phyloP scores from a whole-genome alignment of 2,113 vertebrate genomes.

The Eupsittula cactorum region DNA sequence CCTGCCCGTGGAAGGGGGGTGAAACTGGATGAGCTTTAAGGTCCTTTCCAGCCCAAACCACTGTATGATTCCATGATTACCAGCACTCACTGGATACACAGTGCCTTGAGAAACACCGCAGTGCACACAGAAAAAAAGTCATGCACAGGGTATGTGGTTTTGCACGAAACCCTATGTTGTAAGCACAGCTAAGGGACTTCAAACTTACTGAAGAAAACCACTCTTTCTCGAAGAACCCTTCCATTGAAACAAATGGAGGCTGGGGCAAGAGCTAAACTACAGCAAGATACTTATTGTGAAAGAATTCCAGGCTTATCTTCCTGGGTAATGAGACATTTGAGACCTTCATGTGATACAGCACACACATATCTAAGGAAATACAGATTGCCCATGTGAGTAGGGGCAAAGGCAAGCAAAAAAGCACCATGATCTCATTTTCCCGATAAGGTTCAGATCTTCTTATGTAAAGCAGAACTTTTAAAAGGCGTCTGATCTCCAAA shows the following conservation, averaged over 20 bases:
- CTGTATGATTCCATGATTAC: not conserved
- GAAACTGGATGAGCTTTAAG: not conserved
- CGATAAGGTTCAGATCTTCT: not conserved
- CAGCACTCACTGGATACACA: accelerated
- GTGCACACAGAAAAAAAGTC: accelerated
- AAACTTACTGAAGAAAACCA: not conserved
- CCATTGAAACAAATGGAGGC: not conserved
- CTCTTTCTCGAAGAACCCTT: not conserved
- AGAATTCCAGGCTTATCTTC: not conserved
- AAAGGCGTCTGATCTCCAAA: constrained; percentile 42
- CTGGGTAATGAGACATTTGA: not conserved
- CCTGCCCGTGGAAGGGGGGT: not conserved
- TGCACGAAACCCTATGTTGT: not conserved
- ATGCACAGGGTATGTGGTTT: not conserved
- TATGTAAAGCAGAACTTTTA: not conserved
- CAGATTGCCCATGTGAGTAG: not conserved
- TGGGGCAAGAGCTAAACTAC: not conserved
- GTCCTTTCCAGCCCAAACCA: not conserved
- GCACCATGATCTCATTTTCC: not conserved
- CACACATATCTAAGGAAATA: not conserved
- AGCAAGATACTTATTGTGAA: not conserved
- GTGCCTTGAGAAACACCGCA: accelerated
- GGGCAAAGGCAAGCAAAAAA: not conserved
- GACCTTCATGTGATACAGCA: not conserved
- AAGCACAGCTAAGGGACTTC: not conserved